Evolutionary conservation across 2,113 vertebrate genomes (phyloP).

Genomic region (Scomber colias): DNA sequence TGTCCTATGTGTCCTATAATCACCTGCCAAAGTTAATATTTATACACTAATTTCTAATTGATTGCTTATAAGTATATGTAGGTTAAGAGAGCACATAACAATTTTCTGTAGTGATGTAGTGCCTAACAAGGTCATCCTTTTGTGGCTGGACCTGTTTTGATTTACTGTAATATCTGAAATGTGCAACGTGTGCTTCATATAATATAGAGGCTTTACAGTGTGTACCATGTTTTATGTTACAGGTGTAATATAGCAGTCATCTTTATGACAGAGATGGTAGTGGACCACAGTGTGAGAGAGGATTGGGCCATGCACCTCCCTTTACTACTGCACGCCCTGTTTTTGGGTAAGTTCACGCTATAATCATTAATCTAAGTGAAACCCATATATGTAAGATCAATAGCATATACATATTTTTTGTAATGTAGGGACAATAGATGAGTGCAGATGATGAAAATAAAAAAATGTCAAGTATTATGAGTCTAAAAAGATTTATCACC

Average conservation of each 20-base stretch:
- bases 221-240: slow-evolving; percentile 9
- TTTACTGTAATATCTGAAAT: too few species aligned
- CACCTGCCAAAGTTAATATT: neutral
- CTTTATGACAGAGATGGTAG: slow-evolving; percentile 98
- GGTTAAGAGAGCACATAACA: neutral
- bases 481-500: too few species aligned
- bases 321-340: slow-evolving; percentile 93
- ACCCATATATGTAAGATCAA: neutral
- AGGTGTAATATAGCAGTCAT: slow-evolving; percentile 98
- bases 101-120: neutral
- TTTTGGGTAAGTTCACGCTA: slow-evolving; percentile 88
- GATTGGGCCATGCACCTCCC: slow-evolving; percentile 97
- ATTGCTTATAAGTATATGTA: neutral
- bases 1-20: neutral
- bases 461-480: neutral
- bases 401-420: neutral
- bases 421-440: neutral
- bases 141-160: neutral
- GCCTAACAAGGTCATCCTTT: neutral
- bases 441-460: neutral
- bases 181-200: neutral
- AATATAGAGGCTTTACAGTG: neutral
- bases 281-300: slow-evolving; percentile 96
- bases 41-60: neutral
- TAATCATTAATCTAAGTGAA: neutral